These are phyloP conservation scores for Drosophila watanabei DNA, from an alignment of 1,140 invertebrate genomes.

Conservation along the genomic window DNA sequence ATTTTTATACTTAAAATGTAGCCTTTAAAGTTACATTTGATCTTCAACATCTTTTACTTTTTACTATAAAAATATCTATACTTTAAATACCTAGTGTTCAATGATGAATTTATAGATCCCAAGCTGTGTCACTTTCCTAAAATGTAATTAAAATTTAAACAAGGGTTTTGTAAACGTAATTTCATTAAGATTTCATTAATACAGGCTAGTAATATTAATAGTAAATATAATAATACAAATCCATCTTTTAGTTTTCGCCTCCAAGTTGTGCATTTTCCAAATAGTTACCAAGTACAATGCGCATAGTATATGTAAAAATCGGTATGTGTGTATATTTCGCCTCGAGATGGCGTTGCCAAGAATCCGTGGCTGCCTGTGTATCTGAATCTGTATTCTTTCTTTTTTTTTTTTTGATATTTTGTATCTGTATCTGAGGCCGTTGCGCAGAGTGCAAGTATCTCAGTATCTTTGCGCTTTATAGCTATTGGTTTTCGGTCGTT, in stretches of 20 bases:
- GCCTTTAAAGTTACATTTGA: not conserved
- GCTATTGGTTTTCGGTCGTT: conserved; percentile 73
- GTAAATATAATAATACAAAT: not conserved
- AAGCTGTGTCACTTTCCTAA: not conserved
- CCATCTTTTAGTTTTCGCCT: not conserved
- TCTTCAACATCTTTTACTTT: not conserved
- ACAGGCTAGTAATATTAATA: not conserved
- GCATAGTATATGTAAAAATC: conserved; percentile 28
- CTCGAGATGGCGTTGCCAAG: conserved; percentile 35
- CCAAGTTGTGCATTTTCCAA: not conserved
- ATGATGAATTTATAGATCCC: not conserved
- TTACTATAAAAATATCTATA: not conserved
- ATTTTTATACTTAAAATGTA: not conserved
- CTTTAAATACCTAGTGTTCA: not conserved
- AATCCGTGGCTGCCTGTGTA: conserved; percentile 19
- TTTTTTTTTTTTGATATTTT: not conserved
- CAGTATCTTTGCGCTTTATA: conserved; percentile 72
- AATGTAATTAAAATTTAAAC: not conserved
- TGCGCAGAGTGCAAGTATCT: conserved; percentile 50
- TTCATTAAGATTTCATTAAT: not conserved
- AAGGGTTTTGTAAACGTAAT: not conserved
- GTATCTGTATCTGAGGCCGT: conserved; percentile 35
- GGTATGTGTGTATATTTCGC: conserved; percentile 12
- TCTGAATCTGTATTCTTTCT: conserved; percentile 3
- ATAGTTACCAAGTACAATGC: conserved; percentile 22